Base-by-base conservation (phyloP, 2,888 invertebrate genomes). In the Dynastes tityus region DNA sequence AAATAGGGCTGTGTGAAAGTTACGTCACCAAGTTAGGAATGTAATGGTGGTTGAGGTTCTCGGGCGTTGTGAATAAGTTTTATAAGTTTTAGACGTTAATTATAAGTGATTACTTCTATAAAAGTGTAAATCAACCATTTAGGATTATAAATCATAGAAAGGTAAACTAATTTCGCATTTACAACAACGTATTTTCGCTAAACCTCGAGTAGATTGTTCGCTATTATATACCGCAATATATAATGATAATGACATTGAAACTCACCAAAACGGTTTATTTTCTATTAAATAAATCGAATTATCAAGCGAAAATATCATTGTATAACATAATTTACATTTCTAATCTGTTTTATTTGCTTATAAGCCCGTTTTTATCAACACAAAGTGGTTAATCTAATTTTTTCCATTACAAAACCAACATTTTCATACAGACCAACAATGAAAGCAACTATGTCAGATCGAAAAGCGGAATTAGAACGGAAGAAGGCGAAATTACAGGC, bases 401-500 rank as follows among this genome's bases (percentile, higher is more conserved):
- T 58, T 58, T 58, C 6, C 16, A 22, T 58, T 58, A 16, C 3
- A 58, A 58, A 58, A 58, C 27, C 16, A 4, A 58, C 53, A 58
- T 58, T 58, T 58, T 22, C 55, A 58, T 2, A 22, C n/a, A 58
- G 55, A 58, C 55, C 55, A 58, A 58, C 22, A 27, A 82, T 83
- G 82, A 82, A 80, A 76, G 70, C 85, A 58, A 87, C 84, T 77
- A 95, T 96, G 95, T 93, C 95, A 75, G 97, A 97, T 89, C 93
- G 97, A 81, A 96, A 96, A 88, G 96, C 96, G n/a, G 97, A 97
- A 90, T 89, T 97, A 85, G 97, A 97, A 89, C 92, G 96, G 80
- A 97, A 97, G 89, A 96, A 97, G 88, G 96, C 96, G 32, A 97
- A 96, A 89, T 92, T 97, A 83, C 96, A 96, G 87, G 96, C 96